Base-by-base conservation (phyloP, 2,113 vertebrate genomes). In the Madoqua kirkii region DNA sequence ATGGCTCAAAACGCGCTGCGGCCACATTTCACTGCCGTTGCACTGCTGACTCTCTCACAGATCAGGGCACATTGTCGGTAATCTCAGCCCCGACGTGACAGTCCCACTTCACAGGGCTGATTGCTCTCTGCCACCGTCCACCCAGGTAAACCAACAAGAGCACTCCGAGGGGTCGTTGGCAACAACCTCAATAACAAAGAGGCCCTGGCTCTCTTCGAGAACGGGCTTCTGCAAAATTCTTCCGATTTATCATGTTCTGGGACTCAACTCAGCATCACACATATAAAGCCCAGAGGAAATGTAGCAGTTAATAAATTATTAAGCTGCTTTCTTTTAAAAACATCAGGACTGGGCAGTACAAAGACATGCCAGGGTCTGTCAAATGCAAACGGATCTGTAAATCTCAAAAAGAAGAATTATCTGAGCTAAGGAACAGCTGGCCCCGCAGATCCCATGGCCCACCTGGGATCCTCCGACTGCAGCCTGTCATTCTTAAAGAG, bases 271-370 rank as follows among this genome's bases (percentile, higher is more conserved):
- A 94, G 89, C 98, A 97, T 98, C 97, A 97, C 96, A 98, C 91
- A 95, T 98, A 98, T 86, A 97, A 98, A 98, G 96, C 98, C 98
- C 98, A 96, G 91, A 98, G 98, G 98, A 98, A 97, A 98, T 87
- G 97, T 59, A 97, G 96, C 97, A 95, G 92, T 98, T 98, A 98
- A 98, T 98, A 97, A 99, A 99, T 98, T 98, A 99, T 98, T 97
- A 98, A 99, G 94, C 79, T 27, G 1, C 85, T 97, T 79, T 98
- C 96, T 97, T 98, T 98, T 92, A 92, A 97, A 81, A 98, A 98
- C 93, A 96, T 91, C 95, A 97, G 97, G 97, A 97, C 82, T 71
- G 98, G 98, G 97, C 98, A 98, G 97, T 78, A 98, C 98, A 98
- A 98, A 98, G 98, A 60, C 96, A 97, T 87, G 97, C 97, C 96